phyloP scores from a whole-genome alignment of 2,888 invertebrate species.

The Dastarcus helophoroides region DNA sequence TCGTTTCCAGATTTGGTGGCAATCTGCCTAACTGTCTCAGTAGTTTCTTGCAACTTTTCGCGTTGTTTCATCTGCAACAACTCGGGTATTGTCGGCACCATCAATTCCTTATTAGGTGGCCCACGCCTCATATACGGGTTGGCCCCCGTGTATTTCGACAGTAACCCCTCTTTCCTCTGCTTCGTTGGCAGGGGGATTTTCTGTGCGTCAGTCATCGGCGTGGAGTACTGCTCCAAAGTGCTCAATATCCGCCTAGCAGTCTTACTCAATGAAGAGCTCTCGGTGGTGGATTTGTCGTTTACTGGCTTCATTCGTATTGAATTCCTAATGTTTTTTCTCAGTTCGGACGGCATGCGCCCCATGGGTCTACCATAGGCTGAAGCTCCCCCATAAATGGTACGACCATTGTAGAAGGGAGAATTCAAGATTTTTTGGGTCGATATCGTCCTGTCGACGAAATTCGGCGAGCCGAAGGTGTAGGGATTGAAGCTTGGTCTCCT shows the following conservation, averaged over 20 bases:
- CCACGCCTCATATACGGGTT: constrained; percentile 27
- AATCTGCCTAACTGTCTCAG: constrained; percentile 49
- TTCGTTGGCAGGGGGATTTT: constrained; percentile 52
- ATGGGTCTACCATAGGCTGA: constrained; percentile 40
- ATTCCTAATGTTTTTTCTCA: constrained; percentile 18
- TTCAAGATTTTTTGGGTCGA: constrained; percentile 36
- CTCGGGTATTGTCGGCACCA: constrained; percentile 53
- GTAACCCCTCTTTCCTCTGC: constrained; percentile 17
- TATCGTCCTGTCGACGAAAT: constrained; percentile 36
- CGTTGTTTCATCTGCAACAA: constrained; percentile 48
- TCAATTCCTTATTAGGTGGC: constrained; percentile 38
- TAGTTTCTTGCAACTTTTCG: constrained; percentile 47
- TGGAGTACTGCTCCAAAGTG: constrained; percentile 69
- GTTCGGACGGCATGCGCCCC: constrained; percentile 2
- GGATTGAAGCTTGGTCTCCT: constrained; percentile 42
- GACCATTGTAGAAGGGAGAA: constrained; percentile 67
- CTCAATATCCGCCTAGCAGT: constrained; percentile 70
- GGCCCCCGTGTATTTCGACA: constrained; percentile 25
- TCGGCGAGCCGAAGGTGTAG: constrained; percentile 33
- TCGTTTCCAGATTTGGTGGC: constrained; percentile 39
- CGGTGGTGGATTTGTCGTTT: constrained; percentile 24
- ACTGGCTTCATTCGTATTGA: constrained; percentile 40
- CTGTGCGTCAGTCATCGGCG: constrained; percentile 66
- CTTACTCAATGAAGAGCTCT: constrained; percentile 46
- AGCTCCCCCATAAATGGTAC: constrained; percentile 66